Base-by-base conservation (phyloP, 1,140 invertebrate species). In the Sitodiplosis mosellana region DNA sequence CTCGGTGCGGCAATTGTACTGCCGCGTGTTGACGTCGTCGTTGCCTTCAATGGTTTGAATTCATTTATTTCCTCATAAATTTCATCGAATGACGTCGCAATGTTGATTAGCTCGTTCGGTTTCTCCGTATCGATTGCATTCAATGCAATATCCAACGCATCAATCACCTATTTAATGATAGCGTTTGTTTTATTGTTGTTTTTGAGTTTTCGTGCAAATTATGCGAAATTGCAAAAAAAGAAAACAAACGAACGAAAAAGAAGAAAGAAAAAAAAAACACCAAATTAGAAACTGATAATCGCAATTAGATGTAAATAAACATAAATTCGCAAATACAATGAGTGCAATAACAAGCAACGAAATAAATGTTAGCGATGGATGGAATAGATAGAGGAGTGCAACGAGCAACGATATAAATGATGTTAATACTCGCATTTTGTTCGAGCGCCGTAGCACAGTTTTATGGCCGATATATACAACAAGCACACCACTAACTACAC, bases 131-230 rank as follows among this genome's bases (percentile, higher is more conserved):
- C 73, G 50, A 74, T 67, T 52, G 71, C 70, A 62, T 73, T 64
- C 55, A 75, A 72, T 53, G 73, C 73, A 56, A 72, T 56, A 55
- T 75, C 73, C 57, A 74, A 59, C 56, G 72, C 72, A 61, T 74
- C 73, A 60, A 71, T 66, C 37, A 74, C 70, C 72, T 74, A 57
- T 27, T 27, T 27, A 27, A 27, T 27, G 27, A 27, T 27, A 27
- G 27, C 27, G 27, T 27, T 27, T 27, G 3, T 27, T 27, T 3
- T 27, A 27, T 27, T 5, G 27, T 51, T 45, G 19, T 17, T 18
- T 5, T 44, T 17, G n/a, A n/a, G 18, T 14, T 18, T 44, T 14
- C 12, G 18, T 44, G 14, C 14, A 14, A 44, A 22, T 44, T 44
- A 17, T 19, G 12, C 19, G 11, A 18, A 44, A 44, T 18, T 44